Evolutionary conservation across 2,888 invertebrate species (phyloP).

Genomic region (Tetranychus truncatus): DNA sequence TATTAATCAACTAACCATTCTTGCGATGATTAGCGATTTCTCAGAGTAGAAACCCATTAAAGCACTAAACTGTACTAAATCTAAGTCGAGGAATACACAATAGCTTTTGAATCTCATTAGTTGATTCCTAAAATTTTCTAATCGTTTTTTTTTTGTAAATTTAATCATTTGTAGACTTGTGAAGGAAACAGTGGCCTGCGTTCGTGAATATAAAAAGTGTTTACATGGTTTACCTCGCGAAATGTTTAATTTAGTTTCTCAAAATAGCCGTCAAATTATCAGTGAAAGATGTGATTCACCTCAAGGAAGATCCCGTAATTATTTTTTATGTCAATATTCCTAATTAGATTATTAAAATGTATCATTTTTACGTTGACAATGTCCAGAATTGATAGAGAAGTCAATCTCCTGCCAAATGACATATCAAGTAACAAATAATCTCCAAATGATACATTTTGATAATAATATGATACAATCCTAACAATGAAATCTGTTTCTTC

Average conservation of each 20-base stretch:
- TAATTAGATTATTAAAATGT: neutral
- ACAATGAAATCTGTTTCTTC: neutral
- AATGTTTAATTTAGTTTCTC: neutral
- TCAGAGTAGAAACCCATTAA: too few species aligned
- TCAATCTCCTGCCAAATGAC: too few species aligned
- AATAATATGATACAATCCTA: neutral
- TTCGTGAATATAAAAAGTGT: neutral
- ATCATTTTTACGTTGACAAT: too few species aligned
- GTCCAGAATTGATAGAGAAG: too few species aligned
- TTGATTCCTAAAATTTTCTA: neutral
- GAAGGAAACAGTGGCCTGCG: neutral
- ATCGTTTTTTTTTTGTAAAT: neutral
- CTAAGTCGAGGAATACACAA: too few species aligned
- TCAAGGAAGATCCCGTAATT: neutral
- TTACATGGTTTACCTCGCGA: conserved; percentile 5
- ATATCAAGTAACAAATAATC: too few species aligned
- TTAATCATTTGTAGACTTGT: neutral
- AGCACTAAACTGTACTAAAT: too few species aligned
- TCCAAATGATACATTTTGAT: too few species aligned
- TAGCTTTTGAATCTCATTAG: neutral
- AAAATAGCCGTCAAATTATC: neutral
- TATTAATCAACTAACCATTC: too few species aligned
- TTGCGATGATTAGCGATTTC: too few species aligned
- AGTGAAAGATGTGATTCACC: neutral
- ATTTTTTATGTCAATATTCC: neutral